Evolutionary conservation across 2,797 vertebrate species (phyloP).

Genomic region (Sparidentex hasta): DNA sequence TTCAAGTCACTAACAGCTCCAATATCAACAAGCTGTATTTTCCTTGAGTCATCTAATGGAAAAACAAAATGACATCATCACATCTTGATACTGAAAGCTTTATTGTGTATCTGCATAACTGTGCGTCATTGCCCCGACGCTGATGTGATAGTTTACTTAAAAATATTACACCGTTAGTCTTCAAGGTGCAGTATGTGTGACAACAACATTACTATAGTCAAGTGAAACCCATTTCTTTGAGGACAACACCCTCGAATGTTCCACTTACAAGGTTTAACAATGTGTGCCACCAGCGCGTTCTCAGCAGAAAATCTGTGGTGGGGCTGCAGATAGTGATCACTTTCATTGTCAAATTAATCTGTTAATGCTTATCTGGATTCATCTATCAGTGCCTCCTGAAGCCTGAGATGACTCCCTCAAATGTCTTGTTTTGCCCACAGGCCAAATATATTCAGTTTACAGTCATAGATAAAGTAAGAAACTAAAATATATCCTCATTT

Average conservation of each 20-base stretch:
- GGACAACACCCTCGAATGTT: constrained; percentile 2
- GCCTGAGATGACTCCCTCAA: no score
- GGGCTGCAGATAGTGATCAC: no score
- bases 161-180: no score
- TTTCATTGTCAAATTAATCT: no score
- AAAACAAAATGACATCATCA: neutral
- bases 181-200: no score
- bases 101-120: neutral
- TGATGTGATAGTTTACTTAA: no score
- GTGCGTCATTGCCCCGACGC: neutral
- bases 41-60: neutral
- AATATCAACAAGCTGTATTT: neutral
- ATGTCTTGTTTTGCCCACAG: no score
- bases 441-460: no score
- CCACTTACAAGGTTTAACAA: neutral
- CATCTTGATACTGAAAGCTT: neutral
- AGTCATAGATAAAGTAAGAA: no score
- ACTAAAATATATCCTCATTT: no score
- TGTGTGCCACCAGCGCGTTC: neutral
- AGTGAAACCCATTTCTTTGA: neutral
- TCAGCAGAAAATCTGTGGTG: neutral
- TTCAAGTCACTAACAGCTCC: neutral
- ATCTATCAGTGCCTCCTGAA: no score
- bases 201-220: neutral
- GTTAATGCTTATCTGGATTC: no score